A percentile compares a stretch with the other conserved stretches of the same genome.
phyloP scores from a whole-genome alignment of 2,797 vertebrate genomes.

The Borostomias antarcticus region DNA sequence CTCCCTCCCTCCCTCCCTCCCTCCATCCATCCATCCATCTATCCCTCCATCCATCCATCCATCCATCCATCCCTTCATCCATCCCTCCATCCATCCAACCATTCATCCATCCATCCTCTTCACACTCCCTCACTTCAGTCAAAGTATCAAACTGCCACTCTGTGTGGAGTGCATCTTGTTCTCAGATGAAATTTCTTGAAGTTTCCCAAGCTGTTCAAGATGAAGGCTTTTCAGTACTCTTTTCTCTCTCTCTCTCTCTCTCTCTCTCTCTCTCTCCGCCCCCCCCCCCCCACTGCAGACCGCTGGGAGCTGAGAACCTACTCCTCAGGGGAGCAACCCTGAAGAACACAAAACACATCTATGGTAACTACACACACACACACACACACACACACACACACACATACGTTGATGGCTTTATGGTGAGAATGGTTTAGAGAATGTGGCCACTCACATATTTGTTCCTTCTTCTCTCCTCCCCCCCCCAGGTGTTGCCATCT shows the following conservation, averaged over 20 bases:
- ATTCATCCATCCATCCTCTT: too few relatives aligned
- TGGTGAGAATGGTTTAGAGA: neutral
- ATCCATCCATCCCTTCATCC: too few relatives aligned
- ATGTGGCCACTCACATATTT: constrained; percentile 18
- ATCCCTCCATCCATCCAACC: neutral
- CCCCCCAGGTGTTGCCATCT: constrained; percentile 89
- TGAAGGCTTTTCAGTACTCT: too few relatives aligned
- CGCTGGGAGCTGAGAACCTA: constrained; percentile 94
- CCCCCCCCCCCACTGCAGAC: constrained; percentile 73
- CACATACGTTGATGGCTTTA: neutral
- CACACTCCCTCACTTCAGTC: neutral
- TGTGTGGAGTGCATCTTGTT: too few relatives aligned
- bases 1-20: too few relatives aligned
- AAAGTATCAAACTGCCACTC: neutral
- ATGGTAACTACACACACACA: constrained; percentile 77
- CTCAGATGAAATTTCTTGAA: too few relatives aligned
- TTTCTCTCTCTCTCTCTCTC: neutral
- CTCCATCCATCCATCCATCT: neutral
- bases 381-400: neutral
- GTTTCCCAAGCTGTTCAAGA: too few relatives aligned
- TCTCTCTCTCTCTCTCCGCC: neutral
- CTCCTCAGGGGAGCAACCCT: constrained; percentile 95
- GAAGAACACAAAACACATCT: constrained; percentile 95
- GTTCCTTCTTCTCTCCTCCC: constrained; percentile 15
- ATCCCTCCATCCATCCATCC: neutral